These are phyloP conservation scores for Scarus forsteni DNA, from an alignment of 2,797 vertebrate genomes.

Conservation along the genomic window DNA sequence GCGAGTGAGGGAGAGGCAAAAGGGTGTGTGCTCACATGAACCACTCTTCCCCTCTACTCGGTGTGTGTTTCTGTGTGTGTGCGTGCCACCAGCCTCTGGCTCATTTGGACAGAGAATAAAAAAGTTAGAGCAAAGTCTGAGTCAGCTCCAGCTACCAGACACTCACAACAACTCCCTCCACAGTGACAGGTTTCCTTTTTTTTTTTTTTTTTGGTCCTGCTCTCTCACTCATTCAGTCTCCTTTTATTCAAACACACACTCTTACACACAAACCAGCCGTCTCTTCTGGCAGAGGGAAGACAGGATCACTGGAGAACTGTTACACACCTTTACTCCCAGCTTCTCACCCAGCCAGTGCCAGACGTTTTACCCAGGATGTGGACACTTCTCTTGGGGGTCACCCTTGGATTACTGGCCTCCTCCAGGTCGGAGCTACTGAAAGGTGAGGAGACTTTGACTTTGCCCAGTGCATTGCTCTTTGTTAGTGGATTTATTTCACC, in stretches of 20 bases:
- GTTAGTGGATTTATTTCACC: conserved; percentile 14
- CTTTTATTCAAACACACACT: conserved; percentile 22
- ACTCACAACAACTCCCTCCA: conserved; percentile 53
- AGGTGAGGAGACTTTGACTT: conserved; percentile 76
- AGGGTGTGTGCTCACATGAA: conserved; percentile 83
- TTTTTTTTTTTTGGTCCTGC: conserved; percentile 10
- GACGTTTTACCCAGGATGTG: conserved; percentile 75
- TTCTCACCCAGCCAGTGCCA: conserved; percentile 62
- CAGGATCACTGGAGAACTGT: conserved; percentile 70
- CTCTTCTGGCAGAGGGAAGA: conserved; percentile 74
- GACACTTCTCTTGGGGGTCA: conserved; percentile 77
- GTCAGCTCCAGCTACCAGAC: conserved; percentile 62
- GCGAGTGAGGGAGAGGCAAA: conserved; percentile 79
- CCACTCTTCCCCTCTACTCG: conserved; percentile 73
- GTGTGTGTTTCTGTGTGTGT: conserved; percentile 66
- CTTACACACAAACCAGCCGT: conserved; percentile 49
- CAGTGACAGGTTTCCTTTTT: conserved; percentile 48
- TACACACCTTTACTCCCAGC: conserved; percentile 66
- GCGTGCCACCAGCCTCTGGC: conserved; percentile 71
- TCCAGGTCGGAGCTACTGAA: conserved; percentile 57
- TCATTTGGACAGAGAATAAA: conserved; percentile 66
- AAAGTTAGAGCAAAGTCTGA: conserved; percentile 81
- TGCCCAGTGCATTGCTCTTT: conserved; percentile 44
- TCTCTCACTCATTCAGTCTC: conserved; percentile 44
- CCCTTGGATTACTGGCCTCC: conserved; percentile 82